Conservation (phyloP, 1,140 invertebrate genomes). For the Pseudomyrmex sp. region DNA sequence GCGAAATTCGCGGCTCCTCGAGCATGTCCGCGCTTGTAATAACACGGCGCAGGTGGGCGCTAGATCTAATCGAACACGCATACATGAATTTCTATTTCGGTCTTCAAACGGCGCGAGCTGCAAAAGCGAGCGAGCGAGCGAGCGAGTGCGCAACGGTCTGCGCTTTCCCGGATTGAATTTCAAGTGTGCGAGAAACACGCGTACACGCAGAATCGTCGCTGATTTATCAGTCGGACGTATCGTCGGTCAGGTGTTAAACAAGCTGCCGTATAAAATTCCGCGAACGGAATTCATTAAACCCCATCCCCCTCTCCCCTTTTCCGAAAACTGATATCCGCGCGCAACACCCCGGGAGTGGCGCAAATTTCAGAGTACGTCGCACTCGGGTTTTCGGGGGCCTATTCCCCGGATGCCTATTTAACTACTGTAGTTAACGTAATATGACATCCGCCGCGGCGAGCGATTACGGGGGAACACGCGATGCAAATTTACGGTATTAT, state of each 20-base stretch:
- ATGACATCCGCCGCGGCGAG: slow-evolving; percentile 72
- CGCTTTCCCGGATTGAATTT: slow-evolving; percentile 31
- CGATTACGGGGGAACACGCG: slow-evolving; percentile 74
- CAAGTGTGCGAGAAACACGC: neutral
- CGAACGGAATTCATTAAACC: slow-evolving; percentile 65
- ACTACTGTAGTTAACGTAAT: slow-evolving; percentile 74
- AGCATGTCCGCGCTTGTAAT: slow-evolving; percentile 39
- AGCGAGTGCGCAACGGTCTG: neutral
- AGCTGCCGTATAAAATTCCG: slow-evolving; percentile 37
- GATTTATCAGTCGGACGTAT: slow-evolving; percentile 38
- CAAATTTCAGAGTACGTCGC: slow-evolving; percentile 62
- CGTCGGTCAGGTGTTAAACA: slow-evolving; percentile 19
- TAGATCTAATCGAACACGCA: slow-evolving; percentile 43
- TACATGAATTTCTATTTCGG: slow-evolving; percentile 44
- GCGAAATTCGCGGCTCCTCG: slow-evolving; percentile 36
- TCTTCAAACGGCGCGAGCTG: neutral
- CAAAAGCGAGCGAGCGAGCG: too few species aligned
- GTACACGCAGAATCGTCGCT: neutral
- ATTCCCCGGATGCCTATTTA: slow-evolving; percentile 72
- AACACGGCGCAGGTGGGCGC: slow-evolving; percentile 34
- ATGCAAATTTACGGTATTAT: slow-evolving; percentile 80
- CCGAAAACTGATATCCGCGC: slow-evolving; percentile 60
- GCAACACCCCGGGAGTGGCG: neutral
- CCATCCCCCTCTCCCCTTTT: neutral
- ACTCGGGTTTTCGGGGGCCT: slow-evolving; percentile 54